Evolutionary conservation across 2,113 vertebrate genomes (phyloP).

Genomic region (Acinonyx jubatus): DNA sequence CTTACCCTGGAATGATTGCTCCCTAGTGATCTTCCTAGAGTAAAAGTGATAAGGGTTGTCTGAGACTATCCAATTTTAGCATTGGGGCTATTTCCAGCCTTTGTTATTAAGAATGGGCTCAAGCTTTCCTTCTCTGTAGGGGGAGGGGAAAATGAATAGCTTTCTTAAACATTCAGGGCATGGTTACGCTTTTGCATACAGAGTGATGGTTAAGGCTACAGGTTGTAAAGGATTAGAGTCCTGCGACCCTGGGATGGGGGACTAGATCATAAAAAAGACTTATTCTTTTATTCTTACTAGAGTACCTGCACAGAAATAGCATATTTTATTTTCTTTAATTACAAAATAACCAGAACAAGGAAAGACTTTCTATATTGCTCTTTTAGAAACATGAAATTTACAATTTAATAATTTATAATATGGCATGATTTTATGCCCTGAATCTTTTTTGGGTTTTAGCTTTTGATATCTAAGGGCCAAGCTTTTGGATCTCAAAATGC

Average conservation of each 20-base stretch:
- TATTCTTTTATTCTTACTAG: neutral
- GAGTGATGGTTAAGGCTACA: neutral
- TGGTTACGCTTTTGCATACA: neutral
- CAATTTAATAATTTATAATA: neutral
- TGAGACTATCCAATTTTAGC: neutral
- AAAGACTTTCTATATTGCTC: neutral
- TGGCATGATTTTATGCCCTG: neutral
- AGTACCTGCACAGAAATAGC: neutral
- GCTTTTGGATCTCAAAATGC: neutral
- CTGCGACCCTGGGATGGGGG: neutral
- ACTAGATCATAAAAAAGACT: neutral
- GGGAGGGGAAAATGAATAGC: neutral
- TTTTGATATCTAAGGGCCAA: neutral
- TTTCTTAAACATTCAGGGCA: neutral
- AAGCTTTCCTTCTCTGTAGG: neutral
- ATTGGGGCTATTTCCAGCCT: constrained; percentile 4
- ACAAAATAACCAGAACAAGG: constrained; percentile 21
- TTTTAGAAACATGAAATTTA: constrained; percentile 34
- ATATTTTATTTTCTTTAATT: constrained; percentile 25
- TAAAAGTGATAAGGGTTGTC: neutral
- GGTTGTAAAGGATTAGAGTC: neutral
- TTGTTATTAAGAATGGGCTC: constrained; percentile 24
- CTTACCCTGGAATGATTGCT: neutral
- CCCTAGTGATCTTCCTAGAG: constrained; percentile 1
- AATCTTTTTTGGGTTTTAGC: neutral